Evolutionary conservation across 1,140 invertebrate genomes (phyloP).

Genomic region (Gryllus bimaculatus): DNA sequence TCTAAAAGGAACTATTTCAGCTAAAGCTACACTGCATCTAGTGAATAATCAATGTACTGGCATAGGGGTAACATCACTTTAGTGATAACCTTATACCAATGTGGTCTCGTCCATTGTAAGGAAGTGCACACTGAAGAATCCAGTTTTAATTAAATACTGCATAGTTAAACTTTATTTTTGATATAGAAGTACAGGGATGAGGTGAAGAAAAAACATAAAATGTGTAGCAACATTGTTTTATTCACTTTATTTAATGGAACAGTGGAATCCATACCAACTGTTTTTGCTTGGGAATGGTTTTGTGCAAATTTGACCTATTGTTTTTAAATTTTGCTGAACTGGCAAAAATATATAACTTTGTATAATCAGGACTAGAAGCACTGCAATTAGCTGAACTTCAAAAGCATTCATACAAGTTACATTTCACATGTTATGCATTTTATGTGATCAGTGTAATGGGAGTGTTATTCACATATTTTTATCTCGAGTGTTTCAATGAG

Average conservation of each 20-base stretch:
- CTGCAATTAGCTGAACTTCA: constrained; percentile 4
- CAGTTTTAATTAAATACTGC: too few relatives aligned
- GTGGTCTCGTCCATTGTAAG: too few relatives aligned
- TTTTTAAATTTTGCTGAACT: constrained; percentile 8
- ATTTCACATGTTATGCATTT: neutral
- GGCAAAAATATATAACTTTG: constrained; percentile 13
- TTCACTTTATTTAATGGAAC: constrained; percentile 17
- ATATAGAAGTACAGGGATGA: neutral
- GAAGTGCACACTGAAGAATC: too few relatives aligned
- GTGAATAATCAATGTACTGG: too few relatives aligned
- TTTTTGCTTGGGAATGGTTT: constrained; percentile 16
- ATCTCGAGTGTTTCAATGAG: neutral
- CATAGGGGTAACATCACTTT: too few relatives aligned
- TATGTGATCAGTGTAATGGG: neutral
- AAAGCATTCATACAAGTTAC: neutral
- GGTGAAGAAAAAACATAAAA: neutral
- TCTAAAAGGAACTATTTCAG: too few relatives aligned
- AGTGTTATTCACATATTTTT: neutral
- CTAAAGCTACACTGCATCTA: too few relatives aligned
- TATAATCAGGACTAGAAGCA: constrained; percentile 17
- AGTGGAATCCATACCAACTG: constrained; percentile 17
- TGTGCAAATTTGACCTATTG: constrained; percentile 9
- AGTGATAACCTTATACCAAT: too few relatives aligned
- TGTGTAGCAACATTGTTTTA: constrained; percentile 7
- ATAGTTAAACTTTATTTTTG: too few relatives aligned